These are phyloP conservation scores for Apis laboriosa DNA, from an alignment of 1,140 invertebrate species.

Conservation along the genomic window DNA sequence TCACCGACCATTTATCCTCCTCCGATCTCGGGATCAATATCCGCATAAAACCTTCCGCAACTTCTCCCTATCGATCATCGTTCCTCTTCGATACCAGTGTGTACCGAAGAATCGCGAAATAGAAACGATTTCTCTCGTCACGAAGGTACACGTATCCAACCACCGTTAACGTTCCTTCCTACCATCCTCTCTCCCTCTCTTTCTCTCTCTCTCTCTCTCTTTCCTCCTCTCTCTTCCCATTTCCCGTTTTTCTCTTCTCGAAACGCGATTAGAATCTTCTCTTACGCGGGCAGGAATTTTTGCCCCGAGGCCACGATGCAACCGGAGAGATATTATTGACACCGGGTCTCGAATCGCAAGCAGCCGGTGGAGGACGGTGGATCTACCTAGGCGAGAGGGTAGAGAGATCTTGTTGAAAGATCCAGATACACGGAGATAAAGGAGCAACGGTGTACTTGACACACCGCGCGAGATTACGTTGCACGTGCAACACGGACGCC, in stretches of 20 bases:
- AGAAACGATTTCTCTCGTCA: not conserved
- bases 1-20: not conserved
- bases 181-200: not conserved
- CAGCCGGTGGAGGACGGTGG: constrained; percentile 6
- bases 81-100: not conserved
- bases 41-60: not conserved
- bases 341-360: constrained; percentile 44
- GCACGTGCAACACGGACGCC: constrained; percentile 59
- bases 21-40: not conserved
- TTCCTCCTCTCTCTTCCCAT: not conserved
- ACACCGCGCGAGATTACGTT: constrained; percentile 61
- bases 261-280: constrained; percentile 18
- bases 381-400: constrained; percentile 31
- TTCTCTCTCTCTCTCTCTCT: not conserved
- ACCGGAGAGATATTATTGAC: constrained; percentile 53
- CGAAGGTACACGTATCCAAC: not conserved
- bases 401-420: constrained; percentile 46
- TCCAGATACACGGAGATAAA: constrained; percentile 63
- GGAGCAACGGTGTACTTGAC: constrained; percentile 57
- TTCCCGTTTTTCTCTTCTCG: not conserved
- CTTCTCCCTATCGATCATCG: constrained; percentile 13
- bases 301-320: constrained; percentile 10
- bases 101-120: not conserved
- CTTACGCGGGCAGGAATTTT: constrained; percentile 11
- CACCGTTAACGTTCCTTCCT: constrained; percentile 16